Conservation (phyloP, 2,113 vertebrate species). For the Polyodon spathula region DNA sequence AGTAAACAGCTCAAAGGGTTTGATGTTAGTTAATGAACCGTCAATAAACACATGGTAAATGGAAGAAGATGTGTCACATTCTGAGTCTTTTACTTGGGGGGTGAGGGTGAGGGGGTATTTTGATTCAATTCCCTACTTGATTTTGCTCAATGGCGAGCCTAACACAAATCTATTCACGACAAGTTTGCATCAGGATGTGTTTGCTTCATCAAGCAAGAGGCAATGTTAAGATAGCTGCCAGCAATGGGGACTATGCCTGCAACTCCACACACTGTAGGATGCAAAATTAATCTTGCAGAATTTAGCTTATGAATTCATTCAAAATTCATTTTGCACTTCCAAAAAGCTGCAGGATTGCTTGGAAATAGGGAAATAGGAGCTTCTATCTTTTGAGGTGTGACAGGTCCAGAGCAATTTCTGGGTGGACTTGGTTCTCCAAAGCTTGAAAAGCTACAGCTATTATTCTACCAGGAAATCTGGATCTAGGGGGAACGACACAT, state of each 20-base stretch:
- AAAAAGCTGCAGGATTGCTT: too few relatives aligned
- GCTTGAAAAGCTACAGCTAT: too few relatives aligned
- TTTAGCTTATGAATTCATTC: not conserved
- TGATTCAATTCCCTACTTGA: not conserved
- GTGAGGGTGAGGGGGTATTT: too few relatives aligned
- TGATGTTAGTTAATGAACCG: conserved; percentile 58
- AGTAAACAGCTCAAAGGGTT: conserved; percentile 49
- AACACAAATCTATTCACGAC: conserved; percentile 16
- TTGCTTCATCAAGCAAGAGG: conserved; percentile 28
- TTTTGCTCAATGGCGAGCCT: not conserved
- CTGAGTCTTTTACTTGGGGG: not conserved
- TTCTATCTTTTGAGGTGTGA: too few relatives aligned
- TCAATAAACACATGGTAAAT: conserved; percentile 42
- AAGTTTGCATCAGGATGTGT: conserved; percentile 22
- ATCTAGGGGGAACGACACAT: too few relatives aligned
- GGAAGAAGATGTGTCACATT: conserved; percentile 11
- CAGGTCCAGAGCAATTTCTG: too few relatives aligned
- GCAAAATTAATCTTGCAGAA: not conserved
- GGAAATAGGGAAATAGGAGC: too few relatives aligned
- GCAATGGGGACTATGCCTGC: conserved; percentile 25
- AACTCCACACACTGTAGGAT: not conserved
- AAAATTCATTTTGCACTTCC: too few relatives aligned
- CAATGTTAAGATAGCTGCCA: conserved; percentile 29
- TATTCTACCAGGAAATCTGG: too few relatives aligned
- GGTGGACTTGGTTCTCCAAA: too few relatives aligned